Conservation (phyloP, 2,113 vertebrate species). For the Campylomormyrus tamandua region DNA sequence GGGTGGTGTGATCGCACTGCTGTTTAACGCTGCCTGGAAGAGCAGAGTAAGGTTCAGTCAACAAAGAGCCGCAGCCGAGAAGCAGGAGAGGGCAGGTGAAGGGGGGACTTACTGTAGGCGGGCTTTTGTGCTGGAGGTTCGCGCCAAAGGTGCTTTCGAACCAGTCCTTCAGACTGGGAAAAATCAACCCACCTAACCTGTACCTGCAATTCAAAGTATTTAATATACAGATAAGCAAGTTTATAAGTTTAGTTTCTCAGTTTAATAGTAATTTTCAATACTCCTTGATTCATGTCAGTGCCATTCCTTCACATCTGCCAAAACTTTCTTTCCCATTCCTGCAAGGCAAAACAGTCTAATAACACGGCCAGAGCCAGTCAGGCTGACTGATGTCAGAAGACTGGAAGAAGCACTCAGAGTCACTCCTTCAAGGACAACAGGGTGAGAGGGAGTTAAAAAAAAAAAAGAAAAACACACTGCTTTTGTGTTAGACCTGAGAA, state of each 20-base stretch:
- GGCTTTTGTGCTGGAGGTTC: conserved; percentile 82
- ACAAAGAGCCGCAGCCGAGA: too few relatives aligned
- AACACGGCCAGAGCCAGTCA: conserved; percentile 35
- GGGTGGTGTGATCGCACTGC: conserved; percentile 71
- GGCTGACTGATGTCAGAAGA: conserved; percentile 29
- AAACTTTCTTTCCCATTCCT: conserved; percentile 25
- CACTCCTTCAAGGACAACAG: conserved; percentile 21
- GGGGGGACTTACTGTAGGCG: conserved; percentile 74
- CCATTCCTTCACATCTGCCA: conserved; percentile 26
- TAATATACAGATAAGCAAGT: neutral
- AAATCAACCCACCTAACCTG: conserved; percentile 80
- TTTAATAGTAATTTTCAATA: neutral
- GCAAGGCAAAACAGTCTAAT: conserved; percentile 33
- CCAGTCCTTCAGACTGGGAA: conserved; percentile 90
- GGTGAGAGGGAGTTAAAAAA: neutral
- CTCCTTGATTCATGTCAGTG: conserved; percentile 21
- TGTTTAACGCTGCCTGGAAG: conserved; percentile 72
- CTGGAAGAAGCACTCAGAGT: conserved; percentile 40
- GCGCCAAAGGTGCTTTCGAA: conserved; percentile 81
- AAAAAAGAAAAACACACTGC: neutral
- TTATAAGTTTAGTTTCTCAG: neutral
- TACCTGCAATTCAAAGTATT: conserved; percentile 62
- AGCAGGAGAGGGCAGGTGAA: neutral
- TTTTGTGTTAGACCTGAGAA: neutral
- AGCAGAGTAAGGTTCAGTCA: neutral